Conservation (phyloP, 1,140 invertebrate genomes). For the Argopecten irradians region DNA sequence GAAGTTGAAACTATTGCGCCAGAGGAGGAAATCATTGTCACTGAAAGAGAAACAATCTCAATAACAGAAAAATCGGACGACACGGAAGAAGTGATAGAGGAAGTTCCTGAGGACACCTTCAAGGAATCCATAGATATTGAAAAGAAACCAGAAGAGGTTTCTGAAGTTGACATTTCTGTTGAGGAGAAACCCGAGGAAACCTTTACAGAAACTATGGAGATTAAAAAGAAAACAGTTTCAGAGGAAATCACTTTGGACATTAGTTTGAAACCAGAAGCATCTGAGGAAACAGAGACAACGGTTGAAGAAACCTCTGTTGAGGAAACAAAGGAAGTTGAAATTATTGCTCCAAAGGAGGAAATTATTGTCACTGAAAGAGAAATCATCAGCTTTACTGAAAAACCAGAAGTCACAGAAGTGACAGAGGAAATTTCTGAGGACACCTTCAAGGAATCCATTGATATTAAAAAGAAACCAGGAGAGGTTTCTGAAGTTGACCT, state of each 20-base stretch:
- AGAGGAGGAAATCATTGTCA: constrained; percentile 35
- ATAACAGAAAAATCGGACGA: background rate
- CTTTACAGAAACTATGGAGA: constrained; percentile 29
- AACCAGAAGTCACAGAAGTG: constrained; percentile 39
- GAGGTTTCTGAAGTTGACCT: background rate
- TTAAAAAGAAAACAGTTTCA: background rate
- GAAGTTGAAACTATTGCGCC: constrained; percentile 31
- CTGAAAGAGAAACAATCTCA: constrained; percentile 24
- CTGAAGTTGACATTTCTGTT: background rate
- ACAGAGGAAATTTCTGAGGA: constrained; percentile 32
- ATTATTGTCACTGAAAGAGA: constrained; percentile 41
- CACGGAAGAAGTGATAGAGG: background rate
- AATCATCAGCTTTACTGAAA: constrained; percentile 31
- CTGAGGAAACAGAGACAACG: constrained; percentile 23
- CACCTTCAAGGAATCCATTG: constrained; percentile 43
- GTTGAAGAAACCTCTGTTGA: constrained; percentile 34
- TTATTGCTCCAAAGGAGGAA: constrained; percentile 33
- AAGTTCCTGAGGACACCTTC: background rate
- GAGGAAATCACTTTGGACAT: constrained; percentile 39
- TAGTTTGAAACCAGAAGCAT: constrained; percentile 29
- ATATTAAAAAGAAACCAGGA: constrained; percentile 54
- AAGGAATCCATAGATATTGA: constrained; percentile 32
- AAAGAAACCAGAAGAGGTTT: constrained; percentile 23
- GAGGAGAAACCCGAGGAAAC: constrained; percentile 18
- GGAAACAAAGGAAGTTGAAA: constrained; percentile 40